Percentiles rank a stretch among this genome's conserved stretches.
Evolutionary conservation across 2,888 invertebrate genomes (phyloP).

Genomic region (Eurois occulta): DNA sequence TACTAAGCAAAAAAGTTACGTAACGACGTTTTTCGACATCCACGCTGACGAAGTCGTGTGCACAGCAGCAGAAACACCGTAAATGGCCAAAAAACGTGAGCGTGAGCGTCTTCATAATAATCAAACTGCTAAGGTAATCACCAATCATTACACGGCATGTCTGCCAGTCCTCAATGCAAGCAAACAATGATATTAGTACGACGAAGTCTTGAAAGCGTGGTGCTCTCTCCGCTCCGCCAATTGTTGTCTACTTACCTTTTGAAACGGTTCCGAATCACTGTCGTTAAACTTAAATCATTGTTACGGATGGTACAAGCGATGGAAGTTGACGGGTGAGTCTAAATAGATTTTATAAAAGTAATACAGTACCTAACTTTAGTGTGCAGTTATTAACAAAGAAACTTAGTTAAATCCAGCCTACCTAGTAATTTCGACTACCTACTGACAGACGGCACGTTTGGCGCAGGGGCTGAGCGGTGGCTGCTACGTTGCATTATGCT

Average conservation of each 20-base stretch:
- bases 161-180: slow-evolving; percentile 5
- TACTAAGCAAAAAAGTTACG: not conserved
- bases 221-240: slow-evolving; percentile 80
- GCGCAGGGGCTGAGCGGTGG: no score
- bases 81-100: slow-evolving; percentile 14
- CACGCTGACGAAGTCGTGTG: not conserved
- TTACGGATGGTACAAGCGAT: slow-evolving; percentile 42
- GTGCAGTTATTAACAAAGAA: no score
- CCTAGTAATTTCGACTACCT: no score
- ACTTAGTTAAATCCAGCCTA: no score
- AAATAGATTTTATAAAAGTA: not conserved
- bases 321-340: slow-evolving; percentile 11
- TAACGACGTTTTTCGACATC: not conserved
- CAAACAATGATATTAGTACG: slow-evolving; percentile 68
- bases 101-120: slow-evolving; percentile 6
- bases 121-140: slow-evolving; percentile 24
- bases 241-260: slow-evolving; percentile 76
- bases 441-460: no score
- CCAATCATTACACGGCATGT: slow-evolving; percentile 39
- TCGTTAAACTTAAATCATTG: slow-evolving; percentile 63
- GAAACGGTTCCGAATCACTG: slow-evolving; percentile 70
- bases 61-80: not conserved
- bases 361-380: no score
- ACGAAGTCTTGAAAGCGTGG: slow-evolving; percentile 66
- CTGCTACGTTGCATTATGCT: no score